A percentile compares a stretch with the other conserved stretches of the same genome.
phyloP scores from a whole-genome alignment of 2,888 invertebrate species.

The Hemistola chrysoprasaria region DNA sequence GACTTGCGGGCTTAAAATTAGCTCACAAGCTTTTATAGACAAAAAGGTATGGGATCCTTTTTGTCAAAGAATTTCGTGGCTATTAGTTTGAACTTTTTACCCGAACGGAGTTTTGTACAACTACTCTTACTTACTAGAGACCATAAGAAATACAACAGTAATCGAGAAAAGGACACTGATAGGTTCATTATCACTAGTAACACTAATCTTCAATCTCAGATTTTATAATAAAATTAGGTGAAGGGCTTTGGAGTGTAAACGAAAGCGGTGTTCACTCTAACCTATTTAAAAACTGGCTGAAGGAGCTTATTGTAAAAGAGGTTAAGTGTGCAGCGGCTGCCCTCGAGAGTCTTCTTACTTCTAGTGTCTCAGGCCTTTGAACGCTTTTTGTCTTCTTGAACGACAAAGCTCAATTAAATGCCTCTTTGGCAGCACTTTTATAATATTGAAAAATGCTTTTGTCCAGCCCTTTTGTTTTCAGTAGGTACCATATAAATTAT shows the following conservation, averaged over 20 bases:
- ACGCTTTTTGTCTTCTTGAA: not conserved
- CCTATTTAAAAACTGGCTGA: conserved; percentile 47
- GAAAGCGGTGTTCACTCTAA: conserved; percentile 30
- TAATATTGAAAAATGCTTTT: no score
- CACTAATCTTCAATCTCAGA: no score
- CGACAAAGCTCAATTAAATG: no score
- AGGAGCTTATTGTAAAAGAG: conserved; percentile 45
- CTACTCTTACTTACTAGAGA: no score
- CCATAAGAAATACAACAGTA: no score
- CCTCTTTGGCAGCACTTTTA: no score
- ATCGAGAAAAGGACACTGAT: no score
- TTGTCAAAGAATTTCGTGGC: not conserved
- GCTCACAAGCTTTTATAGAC: not conserved
- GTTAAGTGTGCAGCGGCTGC: conserved; percentile 44
- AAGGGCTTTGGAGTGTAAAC: conserved; percentile 6
- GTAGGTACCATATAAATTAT: no score
- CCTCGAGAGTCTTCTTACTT: conserved; percentile 19
- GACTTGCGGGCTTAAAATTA: conserved; percentile 4
- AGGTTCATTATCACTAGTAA: no score
- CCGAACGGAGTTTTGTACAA: no score
- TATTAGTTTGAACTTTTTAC: no score
- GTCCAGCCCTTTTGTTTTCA: no score
- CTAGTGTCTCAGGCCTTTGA: conserved; percentile 15
- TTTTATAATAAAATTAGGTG: not conserved
- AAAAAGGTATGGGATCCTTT: not conserved